phyloP scores from a whole-genome alignment of 2,113 vertebrate species.

The human region GRCh38 chr4:15923501-15924000 shows the following conservation, averaged over 20 bases:
- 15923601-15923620: background rate
- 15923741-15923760: no score
- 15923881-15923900: background rate
- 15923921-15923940: background rate
- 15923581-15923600: background rate
- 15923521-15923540: no score
- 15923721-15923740: background rate
- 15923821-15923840: background rate
- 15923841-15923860: background rate
- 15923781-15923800: background rate
- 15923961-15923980: background rate
- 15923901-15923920: no score
- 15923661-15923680: background rate
- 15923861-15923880: background rate
- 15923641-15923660: background rate
- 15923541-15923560: background rate
- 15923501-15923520: no score
- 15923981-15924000: background rate
- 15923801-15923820: background rate
- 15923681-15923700: background rate
- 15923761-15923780: background rate
- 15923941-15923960: background rate
- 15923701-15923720: background rate
- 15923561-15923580: background rate
- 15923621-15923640: background rate